A percentile compares a stretch with the other conserved stretches of the same genome.
Evolutionary conservation across 2,113 vertebrate genomes (phyloP).

Genomic region (Tragelaphus buxtoni): DNA sequence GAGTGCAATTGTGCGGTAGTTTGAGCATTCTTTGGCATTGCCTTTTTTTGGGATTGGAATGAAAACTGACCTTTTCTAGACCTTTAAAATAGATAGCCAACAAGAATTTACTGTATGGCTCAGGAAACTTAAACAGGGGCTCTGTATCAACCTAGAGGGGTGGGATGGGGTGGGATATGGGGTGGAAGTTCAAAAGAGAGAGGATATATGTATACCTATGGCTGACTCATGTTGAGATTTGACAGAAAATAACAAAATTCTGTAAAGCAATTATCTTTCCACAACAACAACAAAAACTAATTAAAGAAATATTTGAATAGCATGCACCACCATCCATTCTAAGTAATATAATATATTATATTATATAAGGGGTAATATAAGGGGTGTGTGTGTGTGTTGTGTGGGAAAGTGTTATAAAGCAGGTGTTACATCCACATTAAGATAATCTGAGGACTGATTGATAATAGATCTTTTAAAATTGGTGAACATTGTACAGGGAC

Average conservation of each 20-base stretch:
- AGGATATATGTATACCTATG: not conserved
- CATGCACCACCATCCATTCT: not conserved
- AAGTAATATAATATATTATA: not conserved
- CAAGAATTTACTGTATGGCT: not conserved
- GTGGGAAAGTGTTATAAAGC: not conserved
- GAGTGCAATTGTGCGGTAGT: too few species aligned
- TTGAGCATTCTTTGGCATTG: too few species aligned
- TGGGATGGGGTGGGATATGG: too few species aligned
- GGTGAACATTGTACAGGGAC: accelerated
- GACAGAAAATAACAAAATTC: not conserved
- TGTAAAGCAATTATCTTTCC: not conserved
- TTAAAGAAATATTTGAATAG: not conserved
- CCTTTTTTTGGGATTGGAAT: too few species aligned
- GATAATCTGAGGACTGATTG: not conserved
- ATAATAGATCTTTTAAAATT: not conserved
- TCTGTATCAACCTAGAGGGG: not conserved
- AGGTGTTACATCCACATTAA: not conserved
- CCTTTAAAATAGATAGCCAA: not conserved
- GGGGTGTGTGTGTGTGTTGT: not conserved
- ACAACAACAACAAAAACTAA: not conserved
- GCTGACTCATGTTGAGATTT: not conserved
- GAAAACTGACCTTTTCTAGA: too few species aligned
- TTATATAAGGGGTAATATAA: too few species aligned
- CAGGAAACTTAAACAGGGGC: not conserved
- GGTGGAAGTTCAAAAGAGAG: not conserved